Conservation (phyloP, 2,113 vertebrate genomes). For the cat (Felis catus) region F.catus_Fca126_mat1.0 CM031419.1:64386001-64386500, state of each 20-base stretch:
- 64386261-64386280: neutral
- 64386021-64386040: neutral
- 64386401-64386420: neutral
- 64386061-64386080: neutral
- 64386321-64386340: neutral
- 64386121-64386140: neutral
- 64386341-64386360: rapidly evolving
- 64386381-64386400: neutral
- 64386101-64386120: neutral
- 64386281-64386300: neutral
- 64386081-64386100: neutral
- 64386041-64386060: neutral
- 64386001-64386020: neutral
- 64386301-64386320: rapidly evolving
- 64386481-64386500: slow-evolving; percentile 10
- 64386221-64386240: neutral
- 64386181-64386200: neutral
- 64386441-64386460: neutral
- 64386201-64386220: neutral
- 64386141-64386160: neutral
- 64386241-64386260: neutral
- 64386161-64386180: neutral
- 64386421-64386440: neutral
- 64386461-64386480: neutral
- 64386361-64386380: neutral